These are phyloP conservation scores for Formicarius rufipectus DNA, from an alignment of 2,113 vertebrate genomes.

Conservation along the genomic window DNA sequence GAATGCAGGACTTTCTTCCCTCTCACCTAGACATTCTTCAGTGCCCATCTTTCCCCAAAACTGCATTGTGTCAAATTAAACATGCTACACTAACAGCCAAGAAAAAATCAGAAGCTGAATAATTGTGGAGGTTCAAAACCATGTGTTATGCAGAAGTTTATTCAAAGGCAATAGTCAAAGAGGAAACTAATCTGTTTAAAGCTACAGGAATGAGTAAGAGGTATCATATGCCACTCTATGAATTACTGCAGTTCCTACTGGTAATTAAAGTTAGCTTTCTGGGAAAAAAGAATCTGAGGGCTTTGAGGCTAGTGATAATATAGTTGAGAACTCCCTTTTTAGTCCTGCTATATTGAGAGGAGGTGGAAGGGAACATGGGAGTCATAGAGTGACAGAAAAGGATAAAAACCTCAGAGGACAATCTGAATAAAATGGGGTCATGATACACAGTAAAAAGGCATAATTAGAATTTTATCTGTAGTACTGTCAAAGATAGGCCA, in stretches of 20 bases:
- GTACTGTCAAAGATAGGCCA: neutral
- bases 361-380: neutral
- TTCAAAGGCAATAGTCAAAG: neutral
- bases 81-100: neutral
- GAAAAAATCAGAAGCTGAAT: neutral
- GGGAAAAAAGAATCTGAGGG: neutral
- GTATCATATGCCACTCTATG: neutral
- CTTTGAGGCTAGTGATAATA: neutral
- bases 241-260: neutral
- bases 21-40: neutral
- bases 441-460: neutral
- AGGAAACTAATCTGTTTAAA: neutral
- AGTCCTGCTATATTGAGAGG: neutral
- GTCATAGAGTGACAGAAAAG: neutral
- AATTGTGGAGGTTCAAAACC: neutral
- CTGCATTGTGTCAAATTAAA: neutral
- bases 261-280: constrained; percentile 6
- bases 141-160: neutral
- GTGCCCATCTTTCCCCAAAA: neutral
- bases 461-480: neutral
- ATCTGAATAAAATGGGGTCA: neutral
- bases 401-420: neutral
- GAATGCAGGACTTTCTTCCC: neutral
- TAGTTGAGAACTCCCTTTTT: neutral
- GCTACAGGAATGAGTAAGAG: neutral